Base-by-base conservation (phyloP, 1,140 invertebrate genomes). In the Hermatobates lingyangjiaoensis region DNA sequence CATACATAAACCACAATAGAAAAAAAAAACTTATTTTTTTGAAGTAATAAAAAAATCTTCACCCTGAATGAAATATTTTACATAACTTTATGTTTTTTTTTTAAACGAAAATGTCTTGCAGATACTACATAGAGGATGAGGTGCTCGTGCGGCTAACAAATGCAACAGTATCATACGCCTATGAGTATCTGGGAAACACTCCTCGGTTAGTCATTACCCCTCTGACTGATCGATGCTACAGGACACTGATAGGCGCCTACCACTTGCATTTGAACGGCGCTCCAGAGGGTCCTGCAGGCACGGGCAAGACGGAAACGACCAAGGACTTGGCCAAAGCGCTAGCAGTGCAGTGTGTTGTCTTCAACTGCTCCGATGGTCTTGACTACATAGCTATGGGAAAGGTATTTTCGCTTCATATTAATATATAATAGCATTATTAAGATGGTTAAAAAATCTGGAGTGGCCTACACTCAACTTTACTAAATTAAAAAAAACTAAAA, bases 311-410 rank as follows among this genome's bases (percentile, higher is more conserved):
- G 0, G 87, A 90, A 67, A 91, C 86, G 1, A 83, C 82, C 0
- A 92, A 91, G 68, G 87, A 91, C 69, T 65, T 89, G 55, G 86
- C 86, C 14, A 88, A 91, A 68, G 87, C 87, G 0, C 61, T 94
- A 3, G 89, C 89, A 0, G 84, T 92, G 0, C 87, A 92, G 60
- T 93, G 88, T 61, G 83, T 93, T 1, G 88, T 93, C 0, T 94
- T 93, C 66, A 94, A 94, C 65, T 94, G 89, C 60, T 94, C 88
- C 0, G 87, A 92, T 61, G 85, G 87, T n/a, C 66, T 94, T 42
- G 87, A 94, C 64, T 92, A 89, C 63, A 87, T 90, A 61, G 86
- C 87, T 27, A 86, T 95, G 77, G 87, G 89, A 24, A 92, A 91
- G 63, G 73, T 77, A 71, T n/a, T n/a, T n/a, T 34, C 28, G 28